Base-by-base conservation (phyloP, 2,888 invertebrate genomes). In the Bruchidius siliquastri region DNA sequence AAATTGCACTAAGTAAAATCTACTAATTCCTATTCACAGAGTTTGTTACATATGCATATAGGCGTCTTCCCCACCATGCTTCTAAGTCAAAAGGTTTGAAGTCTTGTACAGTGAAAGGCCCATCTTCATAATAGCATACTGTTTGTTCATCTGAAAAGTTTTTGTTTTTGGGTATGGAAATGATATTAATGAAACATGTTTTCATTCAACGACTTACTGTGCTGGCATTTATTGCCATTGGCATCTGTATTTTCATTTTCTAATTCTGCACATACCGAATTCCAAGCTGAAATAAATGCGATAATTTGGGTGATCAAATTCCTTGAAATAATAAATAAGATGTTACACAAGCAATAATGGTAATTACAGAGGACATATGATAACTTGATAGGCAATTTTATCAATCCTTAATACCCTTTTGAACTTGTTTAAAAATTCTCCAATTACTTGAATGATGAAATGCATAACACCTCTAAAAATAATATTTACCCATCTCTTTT, bases 21-120 rank as follows among this genome's bases (percentile, higher is more conserved):
- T 49, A 67, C 68, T 75, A 78, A 71, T 74, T 78, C 79, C 77
- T 76, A 74, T 82, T 83, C 30, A 81, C 81, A 76, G 94, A 94
- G 86, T 93, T 94, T 74, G 95, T 95, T 85, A 95, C 93, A 85
- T 94, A 94, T 82, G 94, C 93, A 88, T 93, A 94, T 77, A 94
- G 88, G 78, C 96, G 89, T 84, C 94, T 93, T 76, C 95, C 95
- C 95, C 96, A 96, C 94, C 95, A 96, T 67, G 94, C 92, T 85
- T 96, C 96, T 83, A 96, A 89, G 88, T 96, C 96, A 83, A 96
- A 96, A 21, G 96, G 94, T 83, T 95, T 94, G 85, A 96, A 96
- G 86, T 95, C 94, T 72, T 94, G 88, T 8, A 73, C 68, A 67
- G 91, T 89, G 83, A 92, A 92, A 13, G 93, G 92, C 74, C 91